Evolutionary conservation across 2,113 vertebrate genomes (phyloP).

Genomic region (Ciconia boyciana): DNA sequence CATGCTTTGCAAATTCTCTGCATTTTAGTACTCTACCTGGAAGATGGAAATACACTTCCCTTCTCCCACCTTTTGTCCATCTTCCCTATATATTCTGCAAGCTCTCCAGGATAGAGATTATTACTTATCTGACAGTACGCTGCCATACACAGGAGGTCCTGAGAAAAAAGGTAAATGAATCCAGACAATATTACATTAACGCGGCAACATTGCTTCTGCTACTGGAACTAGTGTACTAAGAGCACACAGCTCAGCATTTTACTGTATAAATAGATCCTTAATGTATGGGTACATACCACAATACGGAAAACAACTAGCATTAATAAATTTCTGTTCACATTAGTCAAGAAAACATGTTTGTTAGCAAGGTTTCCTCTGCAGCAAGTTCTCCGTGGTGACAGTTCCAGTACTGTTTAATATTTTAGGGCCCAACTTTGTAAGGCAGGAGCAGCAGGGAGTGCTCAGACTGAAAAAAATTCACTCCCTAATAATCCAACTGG

Average conservation of each 20-base stretch:
- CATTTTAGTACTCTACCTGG: not conserved
- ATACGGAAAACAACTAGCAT: not conserved
- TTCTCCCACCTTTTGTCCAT: not conserved
- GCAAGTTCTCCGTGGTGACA: not conserved
- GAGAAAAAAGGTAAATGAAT: not conserved
- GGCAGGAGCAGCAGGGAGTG: not conserved
- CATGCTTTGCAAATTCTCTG: not conserved
- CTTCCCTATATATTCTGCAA: not conserved
- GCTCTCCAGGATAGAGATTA: not conserved
- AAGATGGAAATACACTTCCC: not conserved
- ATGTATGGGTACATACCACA: not conserved
- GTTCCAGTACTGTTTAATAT: not conserved
- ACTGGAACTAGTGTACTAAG: not conserved
- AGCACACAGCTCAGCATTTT: not conserved
- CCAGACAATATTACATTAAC: not conserved
- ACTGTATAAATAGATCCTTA: not conserved
- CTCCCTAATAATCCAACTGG: not conserved
- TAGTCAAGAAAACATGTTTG: not conserved
- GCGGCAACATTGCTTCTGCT: not conserved
- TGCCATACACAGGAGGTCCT: not conserved
- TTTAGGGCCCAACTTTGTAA: not conserved
- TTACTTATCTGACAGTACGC: not conserved
- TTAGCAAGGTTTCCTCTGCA: constrained; percentile 4
- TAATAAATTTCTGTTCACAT: not conserved
- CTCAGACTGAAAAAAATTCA: not conserved